Percentiles rank a stretch among this genome's conserved stretches.
These are phyloP conservation scores for Gasteruption jaculator DNA, from an alignment of 2,888 invertebrate species.

Conservation along the genomic window DNA sequence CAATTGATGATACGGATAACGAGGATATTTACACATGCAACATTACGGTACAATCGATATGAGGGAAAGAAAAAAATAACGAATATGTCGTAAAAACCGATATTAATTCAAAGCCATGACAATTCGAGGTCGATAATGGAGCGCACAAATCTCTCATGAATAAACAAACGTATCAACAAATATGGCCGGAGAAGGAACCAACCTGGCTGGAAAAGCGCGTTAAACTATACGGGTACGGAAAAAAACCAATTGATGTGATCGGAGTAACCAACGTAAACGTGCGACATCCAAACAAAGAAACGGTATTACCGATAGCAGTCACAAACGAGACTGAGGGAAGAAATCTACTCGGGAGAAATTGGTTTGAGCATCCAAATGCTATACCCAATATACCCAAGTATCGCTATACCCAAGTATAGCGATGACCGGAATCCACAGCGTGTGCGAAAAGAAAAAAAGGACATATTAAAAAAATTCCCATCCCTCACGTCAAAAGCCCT, in stretches of 20 bases:
- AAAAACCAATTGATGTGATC: constrained; percentile 10
- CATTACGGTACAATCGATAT: constrained; percentile 4
- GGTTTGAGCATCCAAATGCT: constrained; percentile 16
- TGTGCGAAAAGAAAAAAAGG: constrained; percentile 8
- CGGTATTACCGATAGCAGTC: constrained; percentile 12
- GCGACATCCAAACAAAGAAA: constrained; percentile 5
- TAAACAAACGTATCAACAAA: constrained; percentile 12
- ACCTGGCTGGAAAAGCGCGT: constrained; percentile 5
- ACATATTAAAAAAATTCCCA: constrained; percentile 12
- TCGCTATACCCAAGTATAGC: no score
- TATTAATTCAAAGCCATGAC: constrained; percentile 10
- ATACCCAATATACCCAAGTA: no score
- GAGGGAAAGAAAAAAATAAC: constrained; percentile 5
- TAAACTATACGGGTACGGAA: constrained; percentile 11
- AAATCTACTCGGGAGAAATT: constrained; percentile 18
- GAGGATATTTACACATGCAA: constrained; percentile 11
- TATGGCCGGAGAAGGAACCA: constrained; percentile 11
- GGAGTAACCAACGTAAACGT: constrained; percentile 10
- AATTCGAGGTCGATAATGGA: constrained; percentile 16
- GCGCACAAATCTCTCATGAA: constrained; percentile 17
- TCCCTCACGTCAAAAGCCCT: constrained; percentile 7
- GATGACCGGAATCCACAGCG: constrained; percentile 15
- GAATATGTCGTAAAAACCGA: constrained; percentile 12
- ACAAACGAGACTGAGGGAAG: constrained; percentile 14
- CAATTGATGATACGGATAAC: no score